phyloP scores from a whole-genome alignment of 2,113 vertebrate species.

The Progne subis region DNA sequence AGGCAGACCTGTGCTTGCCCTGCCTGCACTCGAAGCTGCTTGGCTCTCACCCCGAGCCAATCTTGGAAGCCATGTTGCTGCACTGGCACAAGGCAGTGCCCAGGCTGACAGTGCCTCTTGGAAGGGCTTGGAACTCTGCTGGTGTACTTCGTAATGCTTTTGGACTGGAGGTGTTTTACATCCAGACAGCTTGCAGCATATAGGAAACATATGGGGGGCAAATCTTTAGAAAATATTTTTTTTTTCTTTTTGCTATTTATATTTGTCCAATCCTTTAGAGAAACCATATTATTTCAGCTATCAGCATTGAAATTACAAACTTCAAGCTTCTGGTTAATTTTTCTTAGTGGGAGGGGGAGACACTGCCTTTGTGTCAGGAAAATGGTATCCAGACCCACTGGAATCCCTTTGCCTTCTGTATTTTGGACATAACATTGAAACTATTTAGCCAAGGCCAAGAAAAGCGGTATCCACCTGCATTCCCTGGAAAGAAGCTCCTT shows the following conservation, averaged over 20 bases:
- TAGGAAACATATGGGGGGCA: neutral
- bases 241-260: neutral
- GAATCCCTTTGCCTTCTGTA: neutral
- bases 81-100: fast-evolving
- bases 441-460: neutral
- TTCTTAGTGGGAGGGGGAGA: neutral
- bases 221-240: neutral
- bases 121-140: neutral
- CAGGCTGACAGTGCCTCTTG: neutral
- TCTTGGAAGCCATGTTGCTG: neutral
- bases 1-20: constrained; percentile 17
- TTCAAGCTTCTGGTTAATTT: neutral
- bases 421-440: neutral
- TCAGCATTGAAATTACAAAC: neutral
- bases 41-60: neutral
- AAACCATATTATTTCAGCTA: neutral
- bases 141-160: neutral
- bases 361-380: neutral
- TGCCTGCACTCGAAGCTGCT: neutral
- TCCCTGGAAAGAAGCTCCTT: neutral
- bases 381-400: neutral
- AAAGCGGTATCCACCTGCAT: neutral
- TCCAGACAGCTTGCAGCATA: neutral
- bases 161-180: neutral
- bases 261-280: neutral